Conservation (phyloP, 2,888 invertebrate genomes). For the Silvanus unidentatus region DNA sequence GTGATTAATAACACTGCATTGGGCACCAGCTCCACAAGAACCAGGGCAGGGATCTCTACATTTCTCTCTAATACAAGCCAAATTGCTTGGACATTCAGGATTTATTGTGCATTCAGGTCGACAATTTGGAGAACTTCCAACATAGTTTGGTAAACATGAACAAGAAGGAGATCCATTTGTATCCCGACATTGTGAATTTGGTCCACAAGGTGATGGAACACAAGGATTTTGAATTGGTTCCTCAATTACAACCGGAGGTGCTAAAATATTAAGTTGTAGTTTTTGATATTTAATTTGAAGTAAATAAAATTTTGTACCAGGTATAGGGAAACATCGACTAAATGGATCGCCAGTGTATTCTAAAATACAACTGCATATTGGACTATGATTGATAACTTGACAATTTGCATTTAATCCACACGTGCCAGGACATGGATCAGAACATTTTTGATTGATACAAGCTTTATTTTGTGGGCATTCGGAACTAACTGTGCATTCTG, state of each 20-base stretch:
- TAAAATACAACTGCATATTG: slow-evolving; percentile 61
- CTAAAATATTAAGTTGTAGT: slow-evolving; percentile 21
- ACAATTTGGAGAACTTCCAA: slow-evolving; percentile 69
- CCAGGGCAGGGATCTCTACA: slow-evolving; percentile 72
- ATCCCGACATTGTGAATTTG: slow-evolving; percentile 58
- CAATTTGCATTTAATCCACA: slow-evolving; percentile 68
- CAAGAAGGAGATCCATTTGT: slow-evolving; percentile 52
- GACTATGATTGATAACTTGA: slow-evolving; percentile 65
- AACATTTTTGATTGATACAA: slow-evolving; percentile 64
- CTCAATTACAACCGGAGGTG: slow-evolving; percentile 24
- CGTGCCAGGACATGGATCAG: slow-evolving; percentile 64
- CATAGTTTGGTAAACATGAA: slow-evolving; percentile 61
- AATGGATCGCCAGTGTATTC: slow-evolving; percentile 52
- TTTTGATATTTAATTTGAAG: slow-evolving; percentile 3
- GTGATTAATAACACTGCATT: slow-evolving; percentile 67
- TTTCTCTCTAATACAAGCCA: slow-evolving; percentile 65
- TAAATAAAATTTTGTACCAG: slow-evolving; percentile 36
- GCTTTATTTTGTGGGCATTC: slow-evolving; percentile 59
- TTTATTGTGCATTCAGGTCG: slow-evolving; percentile 68
- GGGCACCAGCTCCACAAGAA: slow-evolving; percentile 65
- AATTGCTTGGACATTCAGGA: slow-evolving; percentile 63
- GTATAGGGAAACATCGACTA: slow-evolving; percentile 43
- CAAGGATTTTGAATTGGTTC: slow-evolving; percentile 55
- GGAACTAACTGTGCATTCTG: slow-evolving; percentile 62
- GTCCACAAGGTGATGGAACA: slow-evolving; percentile 63